Percentiles rank a stretch among this genome's conserved stretches.
Conservation (phyloP, 1,140 invertebrate species). For the Andrena cerasifolii region DNA sequence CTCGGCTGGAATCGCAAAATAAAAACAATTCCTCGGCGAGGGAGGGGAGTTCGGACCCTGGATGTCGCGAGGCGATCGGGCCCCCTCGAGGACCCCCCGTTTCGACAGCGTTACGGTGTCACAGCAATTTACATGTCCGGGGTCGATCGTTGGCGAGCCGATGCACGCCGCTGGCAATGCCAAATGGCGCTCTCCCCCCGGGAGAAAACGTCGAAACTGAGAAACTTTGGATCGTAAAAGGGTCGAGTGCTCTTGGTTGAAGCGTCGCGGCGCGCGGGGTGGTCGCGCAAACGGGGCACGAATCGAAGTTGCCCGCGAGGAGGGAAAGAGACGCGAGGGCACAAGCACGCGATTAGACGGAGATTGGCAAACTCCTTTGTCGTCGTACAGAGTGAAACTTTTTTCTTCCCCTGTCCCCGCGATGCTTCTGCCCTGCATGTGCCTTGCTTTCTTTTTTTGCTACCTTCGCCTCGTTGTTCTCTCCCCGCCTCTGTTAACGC, state of each 20-base stretch:
- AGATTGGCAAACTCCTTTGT: constrained; percentile 58
- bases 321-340: constrained; percentile 8
- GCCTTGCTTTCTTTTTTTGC: no score
- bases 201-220: constrained; percentile 57
- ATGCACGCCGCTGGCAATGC: constrained; percentile 43
- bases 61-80: neutral
- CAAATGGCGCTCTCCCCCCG: constrained; percentile 42
- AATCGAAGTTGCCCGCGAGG: constrained; percentile 43
- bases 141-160: constrained; percentile 25
- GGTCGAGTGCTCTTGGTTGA: constrained; percentile 54
- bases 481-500: constrained; percentile 4
- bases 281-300: constrained; percentile 46
- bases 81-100: neutral
- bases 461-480: neutral
- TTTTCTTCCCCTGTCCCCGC: neutral
- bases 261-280: neutral
- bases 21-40: neutral
- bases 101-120: constrained; percentile 1
- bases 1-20: neutral
- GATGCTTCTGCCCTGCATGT: constrained; percentile 7
- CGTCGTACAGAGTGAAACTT: constrained; percentile 50
- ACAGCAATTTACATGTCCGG: constrained; percentile 52
- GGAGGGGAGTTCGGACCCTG: neutral
- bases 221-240: constrained; percentile 63
- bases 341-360: constrained; percentile 56